A percentile compares a stretch with the other conserved stretches of the same genome.
Conservation (phyloP, 2,797 vertebrate genomes). For the Alauda arvensis region DNA sequence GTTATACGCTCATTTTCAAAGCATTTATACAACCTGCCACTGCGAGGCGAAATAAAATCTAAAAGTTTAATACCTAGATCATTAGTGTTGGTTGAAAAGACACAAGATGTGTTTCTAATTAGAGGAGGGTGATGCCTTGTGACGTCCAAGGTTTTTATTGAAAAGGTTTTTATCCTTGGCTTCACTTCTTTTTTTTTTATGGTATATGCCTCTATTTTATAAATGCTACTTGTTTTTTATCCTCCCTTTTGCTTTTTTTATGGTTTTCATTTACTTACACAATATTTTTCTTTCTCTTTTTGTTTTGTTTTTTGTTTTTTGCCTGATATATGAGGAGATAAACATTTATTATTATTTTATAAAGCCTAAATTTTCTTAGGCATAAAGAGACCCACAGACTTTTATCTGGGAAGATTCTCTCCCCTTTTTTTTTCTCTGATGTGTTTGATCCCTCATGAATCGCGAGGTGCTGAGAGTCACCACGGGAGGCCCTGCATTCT, state of each 20-base stretch:
- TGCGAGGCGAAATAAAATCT: background rate
- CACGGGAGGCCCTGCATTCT: background rate
- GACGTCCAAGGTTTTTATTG: background rate
- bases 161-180: background rate
- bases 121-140: background rate
- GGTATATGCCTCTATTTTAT: background rate
- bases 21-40: background rate
- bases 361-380: background rate
- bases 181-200: constrained; percentile 8
- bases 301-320: background rate
- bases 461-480: background rate
- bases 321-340: background rate
- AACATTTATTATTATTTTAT: background rate
- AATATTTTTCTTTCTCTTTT: background rate
- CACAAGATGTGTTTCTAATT: background rate
- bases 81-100: background rate
- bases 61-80: background rate
- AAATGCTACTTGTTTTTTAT: background rate
- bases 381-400: accelerated
- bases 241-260: background rate
- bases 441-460: background rate
- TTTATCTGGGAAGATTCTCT: background rate
- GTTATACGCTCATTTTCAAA: background rate
- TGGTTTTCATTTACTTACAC: background rate
- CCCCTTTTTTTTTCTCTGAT: background rate